Percentiles rank a stretch among this genome's conserved stretches.
Conservation (phyloP, 2,888 invertebrate species). For the Andrena bucephala region DNA sequence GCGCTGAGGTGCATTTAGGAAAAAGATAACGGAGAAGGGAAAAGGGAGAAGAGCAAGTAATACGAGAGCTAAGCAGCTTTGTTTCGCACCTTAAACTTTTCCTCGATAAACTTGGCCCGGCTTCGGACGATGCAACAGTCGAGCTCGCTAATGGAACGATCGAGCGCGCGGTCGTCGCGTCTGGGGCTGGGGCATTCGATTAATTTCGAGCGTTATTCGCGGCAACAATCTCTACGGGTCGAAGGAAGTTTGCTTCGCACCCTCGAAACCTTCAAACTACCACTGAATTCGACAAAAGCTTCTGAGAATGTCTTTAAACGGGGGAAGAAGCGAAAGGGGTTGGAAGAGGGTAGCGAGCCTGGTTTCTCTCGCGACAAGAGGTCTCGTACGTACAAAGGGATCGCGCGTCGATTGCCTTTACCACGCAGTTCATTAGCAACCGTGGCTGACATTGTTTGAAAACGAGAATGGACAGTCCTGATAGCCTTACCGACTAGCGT, state of each 20-base stretch:
- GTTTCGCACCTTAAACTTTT: background rate
- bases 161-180: background rate
- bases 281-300: background rate
- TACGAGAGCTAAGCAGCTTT: background rate
- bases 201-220: background rate
- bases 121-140: background rate
- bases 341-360: background rate
- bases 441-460: conserved; percentile 49
- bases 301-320: background rate
- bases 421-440: conserved; percentile 46
- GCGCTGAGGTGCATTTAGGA: no score
- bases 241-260: background rate
- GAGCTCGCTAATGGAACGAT: background rate
- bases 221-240: background rate
- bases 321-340: no score
- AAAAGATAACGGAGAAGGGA: background rate
- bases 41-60: background rate
- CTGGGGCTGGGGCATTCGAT: background rate
- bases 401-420: conserved; percentile 44
- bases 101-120: background rate
- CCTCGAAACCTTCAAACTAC: background rate
- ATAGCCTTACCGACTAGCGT: conserved; percentile 19
- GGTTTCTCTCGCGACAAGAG: conserved; percentile 3
- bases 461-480: conserved; percentile 45
- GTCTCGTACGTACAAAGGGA: conserved; percentile 13